phyloP scores from a whole-genome alignment of 2,888 invertebrate genomes.

The Drosophila fulvimacula region DNA sequence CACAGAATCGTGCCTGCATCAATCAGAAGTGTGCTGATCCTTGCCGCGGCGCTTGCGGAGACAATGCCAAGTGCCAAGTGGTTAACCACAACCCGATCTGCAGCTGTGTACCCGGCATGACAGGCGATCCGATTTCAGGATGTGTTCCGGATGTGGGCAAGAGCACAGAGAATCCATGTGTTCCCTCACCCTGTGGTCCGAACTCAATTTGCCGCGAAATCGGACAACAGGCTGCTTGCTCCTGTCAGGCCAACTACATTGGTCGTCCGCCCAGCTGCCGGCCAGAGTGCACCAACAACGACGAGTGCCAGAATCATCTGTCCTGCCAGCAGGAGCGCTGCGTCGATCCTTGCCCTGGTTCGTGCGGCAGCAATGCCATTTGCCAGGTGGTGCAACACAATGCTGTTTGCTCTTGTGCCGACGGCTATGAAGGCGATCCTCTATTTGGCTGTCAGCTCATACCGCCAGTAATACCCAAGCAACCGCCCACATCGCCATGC shows the following conservation, averaged over 20 bases:
- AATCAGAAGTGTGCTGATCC: constrained; percentile 89
- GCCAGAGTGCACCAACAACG: constrained; percentile 92
- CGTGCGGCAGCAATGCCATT: constrained; percentile 91
- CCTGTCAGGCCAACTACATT: constrained; percentile 91
- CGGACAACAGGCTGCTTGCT: constrained; percentile 93
- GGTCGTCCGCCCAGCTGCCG: constrained; percentile 94
- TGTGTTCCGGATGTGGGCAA: constrained; percentile 85
- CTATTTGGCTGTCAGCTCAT: constrained; percentile 86
- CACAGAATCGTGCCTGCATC: constrained; percentile 87
- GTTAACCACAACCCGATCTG: constrained; percentile 90
- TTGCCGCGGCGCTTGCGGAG: constrained; percentile 88
- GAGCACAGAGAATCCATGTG: constrained; percentile 88
- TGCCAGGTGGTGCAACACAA: constrained; percentile 94
- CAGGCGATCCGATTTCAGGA: constrained; percentile 88
- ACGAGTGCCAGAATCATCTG: constrained; percentile 92
- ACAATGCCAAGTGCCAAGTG: constrained; percentile 88
- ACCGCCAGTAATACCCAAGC: constrained; percentile 86
- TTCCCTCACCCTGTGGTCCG: constrained; percentile 93
- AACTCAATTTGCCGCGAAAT: constrained; percentile 93
- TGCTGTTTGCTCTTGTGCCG: constrained; percentile 92
- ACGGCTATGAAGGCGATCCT: constrained; percentile 93
- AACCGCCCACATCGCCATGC: constrained; percentile 90
- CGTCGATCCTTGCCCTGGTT: constrained; percentile 92
- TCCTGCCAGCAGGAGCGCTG: constrained; percentile 93
- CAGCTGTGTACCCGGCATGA: constrained; percentile 87